phyloP scores from a whole-genome alignment of 2,113 vertebrate genomes.

The Murina feae region DNA sequence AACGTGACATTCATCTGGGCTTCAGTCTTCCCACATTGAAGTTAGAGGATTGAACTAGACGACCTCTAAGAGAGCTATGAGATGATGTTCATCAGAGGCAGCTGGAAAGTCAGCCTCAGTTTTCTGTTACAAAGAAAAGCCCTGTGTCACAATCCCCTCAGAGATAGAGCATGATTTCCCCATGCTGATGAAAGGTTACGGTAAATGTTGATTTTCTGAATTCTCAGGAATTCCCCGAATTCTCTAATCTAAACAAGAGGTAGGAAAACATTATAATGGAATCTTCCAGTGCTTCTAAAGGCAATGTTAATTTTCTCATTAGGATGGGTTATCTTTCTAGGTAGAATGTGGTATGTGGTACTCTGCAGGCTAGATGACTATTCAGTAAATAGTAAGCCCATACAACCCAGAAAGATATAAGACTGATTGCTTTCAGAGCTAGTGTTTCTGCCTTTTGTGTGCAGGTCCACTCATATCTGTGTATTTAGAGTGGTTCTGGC shows the following conservation, averaged over 20 bases:
- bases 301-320: not conserved
- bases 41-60: not conserved
- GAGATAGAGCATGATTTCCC: not conserved
- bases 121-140: not conserved
- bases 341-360: not conserved
- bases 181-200: not conserved
- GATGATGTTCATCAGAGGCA: not conserved
- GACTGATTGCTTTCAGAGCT: not conserved
- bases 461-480: not conserved
- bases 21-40: not conserved
- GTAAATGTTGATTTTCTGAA: not conserved
- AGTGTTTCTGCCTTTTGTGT: not conserved
- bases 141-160: not conserved
- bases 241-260: not conserved
- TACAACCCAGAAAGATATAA: not conserved
- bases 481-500: not conserved
- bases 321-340: not conserved
- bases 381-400: not conserved
- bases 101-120: not conserved
- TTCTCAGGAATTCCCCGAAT: not conserved
- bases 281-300: not conserved
- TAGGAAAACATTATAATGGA: not conserved
- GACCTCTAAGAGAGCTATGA: not conserved
- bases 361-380: not conserved
- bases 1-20: not conserved